These are phyloP conservation scores for Paratilapia polleni DNA, from an alignment of 2,113 vertebrate genomes.

Conservation along the genomic window DNA sequence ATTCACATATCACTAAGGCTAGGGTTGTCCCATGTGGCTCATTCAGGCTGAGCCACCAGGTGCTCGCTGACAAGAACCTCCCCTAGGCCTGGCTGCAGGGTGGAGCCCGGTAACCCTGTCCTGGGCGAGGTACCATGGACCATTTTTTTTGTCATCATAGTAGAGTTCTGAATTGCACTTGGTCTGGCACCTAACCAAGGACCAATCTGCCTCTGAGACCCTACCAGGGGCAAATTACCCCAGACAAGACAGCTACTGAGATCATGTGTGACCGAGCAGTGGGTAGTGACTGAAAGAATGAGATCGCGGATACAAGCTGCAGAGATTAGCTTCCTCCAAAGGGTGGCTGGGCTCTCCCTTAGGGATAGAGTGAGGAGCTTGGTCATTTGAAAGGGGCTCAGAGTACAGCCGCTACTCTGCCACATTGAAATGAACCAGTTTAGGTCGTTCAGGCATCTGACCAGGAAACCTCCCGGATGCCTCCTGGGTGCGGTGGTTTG, in stretches of 20 bases:
- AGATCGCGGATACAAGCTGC: too few relatives aligned
- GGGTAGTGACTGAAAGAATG: too few relatives aligned
- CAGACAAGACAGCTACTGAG: too few relatives aligned
- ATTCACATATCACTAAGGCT: neutral
- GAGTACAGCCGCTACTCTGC: neutral
- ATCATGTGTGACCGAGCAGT: too few relatives aligned
- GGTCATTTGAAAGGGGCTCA: neutral
- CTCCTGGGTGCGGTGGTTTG: neutral
- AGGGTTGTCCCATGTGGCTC: neutral
- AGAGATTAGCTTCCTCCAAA: too few relatives aligned
- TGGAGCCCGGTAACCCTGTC: neutral
- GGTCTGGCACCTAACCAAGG: too few relatives aligned
- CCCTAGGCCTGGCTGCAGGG: fast-evolving
- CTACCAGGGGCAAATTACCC: too few relatives aligned
- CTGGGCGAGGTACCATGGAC: neutral
- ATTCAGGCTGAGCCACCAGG: neutral
- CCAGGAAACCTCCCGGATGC: neutral
- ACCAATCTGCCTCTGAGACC: neutral
- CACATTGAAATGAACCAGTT: neutral
- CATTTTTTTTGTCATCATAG: neutral
- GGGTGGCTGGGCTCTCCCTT: too few relatives aligned
- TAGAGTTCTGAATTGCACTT: too few relatives aligned
- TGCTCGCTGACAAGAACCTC: neutral
- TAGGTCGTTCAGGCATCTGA: neutral
- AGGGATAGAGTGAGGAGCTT: neutral